Base-by-base conservation (phyloP, 2,797 vertebrate species). In the Balearica regulorum region DNA sequence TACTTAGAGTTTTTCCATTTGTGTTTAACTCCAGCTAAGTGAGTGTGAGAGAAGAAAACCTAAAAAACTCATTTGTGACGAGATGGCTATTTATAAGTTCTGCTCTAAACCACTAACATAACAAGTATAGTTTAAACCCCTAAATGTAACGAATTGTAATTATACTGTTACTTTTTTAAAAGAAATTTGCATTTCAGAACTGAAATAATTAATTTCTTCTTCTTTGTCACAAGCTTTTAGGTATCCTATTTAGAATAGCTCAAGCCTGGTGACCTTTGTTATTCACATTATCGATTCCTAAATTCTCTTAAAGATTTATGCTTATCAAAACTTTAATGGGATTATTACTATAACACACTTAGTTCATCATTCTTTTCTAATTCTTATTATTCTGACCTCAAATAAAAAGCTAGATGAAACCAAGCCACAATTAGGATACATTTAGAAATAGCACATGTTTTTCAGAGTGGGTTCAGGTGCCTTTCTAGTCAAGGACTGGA, bases 361-460 rank as follows among this genome's bases (percentile, higher is more conserved):
- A 77, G n/a, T 71, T 95, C 16, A 87, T 90, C 48, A 83, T 71
- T 84, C n/a, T 92, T 93, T 92, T 84, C 54, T 88, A 94, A 77
- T 92, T 96, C 26, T 94, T 31, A 62, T 96, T 92, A 86, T 90
- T 94, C 70, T 94, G 75, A 95, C 48, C 62, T 96, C 65, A 91
- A 77, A 89, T 62, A 94, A 89, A 94, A 96, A 87, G 48, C 49
- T 66, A 55, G 57, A 61, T 7, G 60, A 96, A 94, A 84, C 11
- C 4, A 78, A 61, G 33, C 3, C 25, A 76, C 51, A 81, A 55
- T 29, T 54, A 57, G 28, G 26, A 48, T 35, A 31, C 28, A 82
- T 84, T 79, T 16, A 19, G 53, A 93, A 93, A 86, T 11, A 77
- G 25, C 13, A 95, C 17, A 8, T 3, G 1, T 54, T 49, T 77